Conservation (phyloP, 2,113 vertebrate species). For the Leucosticte australis region DNA sequence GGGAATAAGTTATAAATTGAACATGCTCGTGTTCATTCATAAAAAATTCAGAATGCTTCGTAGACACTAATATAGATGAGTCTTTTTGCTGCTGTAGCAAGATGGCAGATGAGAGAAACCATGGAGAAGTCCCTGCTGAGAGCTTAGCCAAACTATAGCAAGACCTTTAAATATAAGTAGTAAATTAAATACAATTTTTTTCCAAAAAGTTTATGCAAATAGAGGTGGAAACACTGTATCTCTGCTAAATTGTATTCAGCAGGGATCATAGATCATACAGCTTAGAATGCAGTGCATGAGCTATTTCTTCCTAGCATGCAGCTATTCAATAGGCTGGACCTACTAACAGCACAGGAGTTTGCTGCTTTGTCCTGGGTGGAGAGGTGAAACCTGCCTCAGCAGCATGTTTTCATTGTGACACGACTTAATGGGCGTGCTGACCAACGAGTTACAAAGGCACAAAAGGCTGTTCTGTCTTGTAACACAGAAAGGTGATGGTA, state of each 20-base stretch:
- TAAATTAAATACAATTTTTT: background rate
- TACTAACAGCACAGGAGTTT: background rate
- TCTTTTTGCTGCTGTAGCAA: background rate
- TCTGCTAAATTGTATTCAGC: background rate
- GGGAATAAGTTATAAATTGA: background rate
- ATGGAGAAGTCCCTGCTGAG: background rate
- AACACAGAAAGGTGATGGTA: background rate
- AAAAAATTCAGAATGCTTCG: background rate
- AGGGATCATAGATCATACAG: background rate
- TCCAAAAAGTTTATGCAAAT: background rate
- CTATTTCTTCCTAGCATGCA: background rate
- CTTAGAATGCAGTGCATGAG: background rate
- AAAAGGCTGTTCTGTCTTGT: background rate
- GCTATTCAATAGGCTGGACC: background rate
- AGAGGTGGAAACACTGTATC: background rate
- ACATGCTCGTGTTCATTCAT: background rate
- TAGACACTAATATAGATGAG: background rate
- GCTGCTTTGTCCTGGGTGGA: background rate
- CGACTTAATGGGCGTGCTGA: background rate
- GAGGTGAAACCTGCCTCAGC: background rate
- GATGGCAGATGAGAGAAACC: background rate
- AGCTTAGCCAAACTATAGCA: background rate
- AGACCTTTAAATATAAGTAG: background rate
- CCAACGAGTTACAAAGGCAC: background rate
- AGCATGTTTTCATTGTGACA: background rate